Conservation (phyloP, 2,797 vertebrate species). For the Sebastes alutus region DNA sequence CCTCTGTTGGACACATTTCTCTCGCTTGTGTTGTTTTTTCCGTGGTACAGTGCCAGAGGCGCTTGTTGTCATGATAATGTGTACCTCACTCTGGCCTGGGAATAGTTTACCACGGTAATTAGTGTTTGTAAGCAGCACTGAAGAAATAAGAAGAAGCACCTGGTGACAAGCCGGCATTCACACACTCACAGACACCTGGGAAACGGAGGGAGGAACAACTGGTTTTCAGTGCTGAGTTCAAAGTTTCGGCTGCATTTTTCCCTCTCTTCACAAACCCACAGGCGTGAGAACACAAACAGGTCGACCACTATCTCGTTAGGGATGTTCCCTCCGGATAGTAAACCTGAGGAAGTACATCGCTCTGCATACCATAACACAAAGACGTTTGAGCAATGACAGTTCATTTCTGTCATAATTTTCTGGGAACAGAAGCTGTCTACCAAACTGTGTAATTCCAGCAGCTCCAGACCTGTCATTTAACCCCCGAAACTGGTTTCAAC, state of each 20-base stretch:
- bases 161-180: slow-evolving; percentile 39
- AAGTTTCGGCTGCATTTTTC: slow-evolving; percentile 12
- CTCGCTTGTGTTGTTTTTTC: slow-evolving; percentile 31
- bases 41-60: slow-evolving; percentile 36
- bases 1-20: slow-evolving; percentile 37
- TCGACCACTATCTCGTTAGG: background rate
- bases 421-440: slow-evolving; percentile 37
- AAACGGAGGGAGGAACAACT: slow-evolving; percentile 40
- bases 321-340: background rate
- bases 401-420: slow-evolving; percentile 41
- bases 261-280: background rate
- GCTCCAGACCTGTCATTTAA: slow-evolving; percentile 63
- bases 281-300: slow-evolving; percentile 30
- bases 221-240: slow-evolving; percentile 39
- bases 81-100: slow-evolving; percentile 42
- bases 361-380: slow-evolving; percentile 4
- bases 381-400: slow-evolving; percentile 35
- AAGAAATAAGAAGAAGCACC: slow-evolving; percentile 53
- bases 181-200: slow-evolving; percentile 14
- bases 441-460: slow-evolving; percentile 62
- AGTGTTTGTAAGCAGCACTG: slow-evolving; percentile 57
- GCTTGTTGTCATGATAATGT: slow-evolving; percentile 42
- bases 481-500: slow-evolving; percentile 61
- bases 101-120: slow-evolving; percentile 66
- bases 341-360: background rate